Base-by-base conservation (phyloP, 2,797 vertebrate species). In the Prunella strophiata region DNA sequence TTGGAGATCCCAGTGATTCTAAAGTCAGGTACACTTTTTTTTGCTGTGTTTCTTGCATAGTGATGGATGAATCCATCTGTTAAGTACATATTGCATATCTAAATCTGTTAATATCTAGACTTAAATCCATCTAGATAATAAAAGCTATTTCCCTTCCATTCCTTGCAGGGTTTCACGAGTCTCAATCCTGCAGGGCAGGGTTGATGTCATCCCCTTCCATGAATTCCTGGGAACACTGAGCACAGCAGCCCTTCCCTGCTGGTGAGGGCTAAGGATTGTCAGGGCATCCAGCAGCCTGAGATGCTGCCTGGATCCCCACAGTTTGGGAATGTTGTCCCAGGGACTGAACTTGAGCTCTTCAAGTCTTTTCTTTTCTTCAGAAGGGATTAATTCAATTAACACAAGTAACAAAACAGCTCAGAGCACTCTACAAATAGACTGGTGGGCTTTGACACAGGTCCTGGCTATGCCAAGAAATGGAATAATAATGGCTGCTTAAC, bases 371-470 rank as follows among this genome's bases (percentile, higher is more conserved):
- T 74, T 83, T 55, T 43, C 77, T 81, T 88, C 59, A 76, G 59
- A 63, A 85, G 70, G 67, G 58, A 90, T 93, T 92, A 91, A 92
- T 92, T 87, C 61, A 91, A 95, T 91, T 89, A 95, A 81, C 16
- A 22, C 87, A 48, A 79, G 81, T 63, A 82, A 78, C 50, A 58
- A 67, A 92, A 45, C 55, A 47, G 76, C 91, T 89, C 94, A 47
- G 9, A 7, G 61, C 63, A 32, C 79, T 85, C 92, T 89, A 95
- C 88, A 96, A 92, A 96, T 96, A 97, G 88, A 27, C 27, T 13
- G 72, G 73, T 95, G 92, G 89, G 92, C 61, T 96, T 89, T 84
- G 67, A 84, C 75, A 94, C 78, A 88, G 48, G 85, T 88, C 82
- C 73, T 76, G 70, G 54, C 63, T 73, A 27, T 43, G 85, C 91